Evolutionary conservation across 2,113 vertebrate species (phyloP).

Genomic region (Bubo blakistoni): DNA sequence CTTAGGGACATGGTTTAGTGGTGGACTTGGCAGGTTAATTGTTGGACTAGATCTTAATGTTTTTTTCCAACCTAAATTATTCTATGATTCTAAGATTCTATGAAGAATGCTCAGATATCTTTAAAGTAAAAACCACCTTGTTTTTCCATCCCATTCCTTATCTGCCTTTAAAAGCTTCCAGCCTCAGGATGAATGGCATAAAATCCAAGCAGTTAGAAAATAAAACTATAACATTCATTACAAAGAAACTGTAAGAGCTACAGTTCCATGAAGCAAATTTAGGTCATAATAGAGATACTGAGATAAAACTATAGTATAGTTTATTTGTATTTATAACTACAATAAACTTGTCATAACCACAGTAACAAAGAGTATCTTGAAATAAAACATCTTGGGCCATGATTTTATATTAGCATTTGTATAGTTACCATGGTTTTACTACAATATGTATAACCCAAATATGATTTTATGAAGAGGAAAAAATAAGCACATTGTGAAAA

Average conservation of each 20-base stretch:
- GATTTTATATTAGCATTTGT: neutral
- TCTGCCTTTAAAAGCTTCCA: neutral
- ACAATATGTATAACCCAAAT: neutral
- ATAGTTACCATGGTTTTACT: slow-evolving; percentile 9
- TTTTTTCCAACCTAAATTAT: neutral
- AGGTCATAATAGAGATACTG: neutral
- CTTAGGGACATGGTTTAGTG: neutral
- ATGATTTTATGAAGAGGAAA: slow-evolving; percentile 21
- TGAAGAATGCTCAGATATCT: neutral
- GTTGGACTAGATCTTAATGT: neutral
- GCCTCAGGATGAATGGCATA: neutral
- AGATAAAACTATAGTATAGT: slow-evolving; percentile 6
- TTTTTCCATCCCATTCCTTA: neutral
- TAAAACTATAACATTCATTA: neutral
- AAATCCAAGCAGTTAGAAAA: neutral
- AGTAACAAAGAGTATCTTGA: slow-evolving; percentile 14
- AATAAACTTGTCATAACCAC: slow-evolving; percentile 14
- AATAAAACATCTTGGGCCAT: neutral
- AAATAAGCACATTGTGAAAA: neutral
- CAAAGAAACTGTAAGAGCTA: neutral
- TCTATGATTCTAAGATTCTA: neutral
- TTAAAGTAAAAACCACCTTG: neutral
- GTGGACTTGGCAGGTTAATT: neutral
- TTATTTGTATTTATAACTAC: slow-evolving; percentile 42
- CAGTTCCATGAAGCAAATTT: slow-evolving; percentile 3